phyloP scores from a whole-genome alignment of 2,888 invertebrate genomes.

The Yponomeuta malinellus region DNA sequence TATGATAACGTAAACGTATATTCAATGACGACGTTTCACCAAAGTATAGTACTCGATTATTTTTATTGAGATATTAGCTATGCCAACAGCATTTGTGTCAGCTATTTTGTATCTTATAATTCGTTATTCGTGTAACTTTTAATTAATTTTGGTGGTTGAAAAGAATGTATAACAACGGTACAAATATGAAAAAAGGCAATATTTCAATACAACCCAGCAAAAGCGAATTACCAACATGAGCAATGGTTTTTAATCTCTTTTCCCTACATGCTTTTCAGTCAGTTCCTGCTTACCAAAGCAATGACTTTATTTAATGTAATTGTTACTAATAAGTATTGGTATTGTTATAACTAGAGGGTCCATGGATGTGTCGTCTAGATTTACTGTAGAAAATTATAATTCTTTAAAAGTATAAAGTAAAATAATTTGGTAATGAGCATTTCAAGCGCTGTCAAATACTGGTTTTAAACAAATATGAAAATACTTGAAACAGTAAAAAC shows the following conservation, averaged over 20 bases:
- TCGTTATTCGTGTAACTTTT: too few relatives aligned
- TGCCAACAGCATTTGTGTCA: too few relatives aligned
- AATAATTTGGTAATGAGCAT: neutral
- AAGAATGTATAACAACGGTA: too few relatives aligned
- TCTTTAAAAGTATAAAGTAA: neutral
- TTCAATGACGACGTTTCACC: neutral
- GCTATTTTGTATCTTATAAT: too few relatives aligned
- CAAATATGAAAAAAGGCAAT: too few relatives aligned
- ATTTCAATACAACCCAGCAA: too few relatives aligned
- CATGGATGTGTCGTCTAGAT: slow-evolving; percentile 2
- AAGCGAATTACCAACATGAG: too few relatives aligned
- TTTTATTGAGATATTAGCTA: neutral
- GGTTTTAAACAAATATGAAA: too few relatives aligned
- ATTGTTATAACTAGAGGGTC: neutral
- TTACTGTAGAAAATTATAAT: neutral
- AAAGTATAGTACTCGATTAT: neutral
- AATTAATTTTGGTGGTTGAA: too few relatives aligned
- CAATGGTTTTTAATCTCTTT: too few relatives aligned
- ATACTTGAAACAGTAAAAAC: neutral
- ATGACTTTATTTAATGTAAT: neutral
- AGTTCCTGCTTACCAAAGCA: neutral
- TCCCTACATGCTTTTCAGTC: too few relatives aligned
- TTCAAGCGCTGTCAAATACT: too few relatives aligned
- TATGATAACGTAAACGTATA: slow-evolving; percentile 1
- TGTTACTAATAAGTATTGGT: neutral